Conservation (phyloP, 2,797 vertebrate species). For the Pagetopsis macropterus region DNA sequence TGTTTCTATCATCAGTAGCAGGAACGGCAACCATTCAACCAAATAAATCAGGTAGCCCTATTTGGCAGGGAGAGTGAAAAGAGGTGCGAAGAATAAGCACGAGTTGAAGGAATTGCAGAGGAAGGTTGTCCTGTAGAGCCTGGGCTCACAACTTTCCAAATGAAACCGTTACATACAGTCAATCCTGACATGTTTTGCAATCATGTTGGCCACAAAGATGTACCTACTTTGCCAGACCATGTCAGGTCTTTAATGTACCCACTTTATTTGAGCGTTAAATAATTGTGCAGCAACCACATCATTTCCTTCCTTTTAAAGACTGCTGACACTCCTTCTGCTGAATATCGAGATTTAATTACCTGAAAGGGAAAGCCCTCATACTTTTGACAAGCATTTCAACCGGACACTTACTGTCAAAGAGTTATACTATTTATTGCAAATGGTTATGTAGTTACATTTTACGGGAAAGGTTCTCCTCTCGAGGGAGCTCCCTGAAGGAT, state of each 20-base stretch:
- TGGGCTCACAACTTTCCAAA: neutral
- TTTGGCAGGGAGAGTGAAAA: neutral
- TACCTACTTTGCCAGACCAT: neutral
- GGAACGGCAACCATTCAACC: no score
- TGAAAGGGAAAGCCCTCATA: constrained; percentile 27
- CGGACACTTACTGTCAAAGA: constrained; percentile 36
- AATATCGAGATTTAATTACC: constrained; percentile 46
- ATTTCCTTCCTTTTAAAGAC: constrained; percentile 11
- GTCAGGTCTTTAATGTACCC: neutral
- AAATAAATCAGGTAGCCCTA: neutral
- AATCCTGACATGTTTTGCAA: neutral
- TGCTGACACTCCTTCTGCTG: constrained; percentile 3
- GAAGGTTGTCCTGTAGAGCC: neutral
- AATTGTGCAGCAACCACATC: neutral
- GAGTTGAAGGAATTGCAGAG: neutral
- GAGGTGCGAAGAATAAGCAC: neutral
- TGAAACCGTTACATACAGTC: neutral
- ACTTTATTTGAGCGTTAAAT: neutral
- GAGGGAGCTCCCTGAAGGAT: constrained; percentile 41
- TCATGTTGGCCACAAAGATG: neutral
- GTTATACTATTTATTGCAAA: constrained; percentile 41
- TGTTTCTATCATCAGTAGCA: no score
- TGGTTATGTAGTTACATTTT: constrained; percentile 28
- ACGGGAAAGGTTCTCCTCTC: constrained; percentile 32
- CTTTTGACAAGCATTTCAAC: constrained; percentile 20